A percentile compares a stretch with the other conserved stretches of the same genome.
Evolutionary conservation across 2,888 invertebrate species (phyloP).

Genomic region (Sympetrum striolatum): DNA sequence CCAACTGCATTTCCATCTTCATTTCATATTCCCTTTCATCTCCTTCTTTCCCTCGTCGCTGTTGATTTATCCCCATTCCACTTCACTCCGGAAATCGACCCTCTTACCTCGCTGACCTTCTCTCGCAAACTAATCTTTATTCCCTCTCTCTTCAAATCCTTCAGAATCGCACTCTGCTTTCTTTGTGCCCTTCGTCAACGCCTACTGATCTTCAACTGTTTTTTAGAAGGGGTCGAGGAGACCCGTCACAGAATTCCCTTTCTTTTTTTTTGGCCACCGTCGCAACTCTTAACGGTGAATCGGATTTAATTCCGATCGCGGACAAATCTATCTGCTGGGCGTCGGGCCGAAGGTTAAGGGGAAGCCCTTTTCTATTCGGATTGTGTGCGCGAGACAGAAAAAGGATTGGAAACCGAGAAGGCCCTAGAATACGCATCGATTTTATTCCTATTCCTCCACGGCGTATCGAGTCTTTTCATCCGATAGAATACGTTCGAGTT

Average conservation of each 20-base stretch:
- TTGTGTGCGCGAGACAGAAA: background rate
- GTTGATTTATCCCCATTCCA: too few species aligned
- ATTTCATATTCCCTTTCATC: too few species aligned
- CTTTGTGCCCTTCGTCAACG: background rate
- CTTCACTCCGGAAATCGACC: too few species aligned
- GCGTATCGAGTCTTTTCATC: too few species aligned
- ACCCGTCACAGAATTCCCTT: background rate
- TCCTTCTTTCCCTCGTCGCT: too few species aligned
- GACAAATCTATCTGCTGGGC: conserved; percentile 29
- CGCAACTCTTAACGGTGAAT: background rate
- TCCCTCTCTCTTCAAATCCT: background rate
- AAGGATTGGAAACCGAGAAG: background rate
- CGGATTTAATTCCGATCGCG: conserved; percentile 4
- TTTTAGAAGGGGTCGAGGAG: background rate
- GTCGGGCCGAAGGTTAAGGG: background rate
- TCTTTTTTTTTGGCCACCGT: background rate
- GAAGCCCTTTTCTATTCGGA: background rate
- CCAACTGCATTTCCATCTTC: too few species aligned
- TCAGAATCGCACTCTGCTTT: background rate
- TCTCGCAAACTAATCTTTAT: background rate
- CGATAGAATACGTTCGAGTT: too few species aligned
- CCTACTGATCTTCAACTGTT: background rate
- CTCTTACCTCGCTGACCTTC: background rate
- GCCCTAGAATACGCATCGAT: conserved; percentile 16
- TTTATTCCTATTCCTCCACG: background rate